A percentile compares a stretch with the other conserved stretches of the same genome.
Conservation (phyloP, 2,888 invertebrate species). For the Unio delphinus region DNA sequence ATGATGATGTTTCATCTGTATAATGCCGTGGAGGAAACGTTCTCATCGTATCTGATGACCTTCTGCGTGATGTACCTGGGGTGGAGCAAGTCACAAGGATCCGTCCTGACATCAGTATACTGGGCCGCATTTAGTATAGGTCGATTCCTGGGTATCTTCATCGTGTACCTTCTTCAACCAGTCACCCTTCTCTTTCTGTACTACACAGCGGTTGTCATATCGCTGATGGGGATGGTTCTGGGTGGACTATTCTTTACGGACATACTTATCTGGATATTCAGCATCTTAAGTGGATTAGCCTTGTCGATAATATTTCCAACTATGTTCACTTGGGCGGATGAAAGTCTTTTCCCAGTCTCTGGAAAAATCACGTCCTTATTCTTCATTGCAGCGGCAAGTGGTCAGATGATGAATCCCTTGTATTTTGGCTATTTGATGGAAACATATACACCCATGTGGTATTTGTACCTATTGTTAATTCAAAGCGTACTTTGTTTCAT, state of each 20-base stretch:
- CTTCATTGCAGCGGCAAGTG: conserved; percentile 29
- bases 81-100: conserved; percentile 23
- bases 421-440: conserved; percentile 42
- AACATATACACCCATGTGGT: conserved; percentile 31
- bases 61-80: conserved; percentile 23
- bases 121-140: conserved; percentile 29
- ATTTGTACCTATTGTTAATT: conserved; percentile 29
- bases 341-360: conserved; percentile 36
- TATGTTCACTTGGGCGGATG: conserved; percentile 45
- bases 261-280: conserved; percentile 33
- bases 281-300: conserved; percentile 33
- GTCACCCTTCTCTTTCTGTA: conserved; percentile 11
- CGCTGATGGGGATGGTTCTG: conserved; percentile 10
- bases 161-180: conserved; percentile 11
- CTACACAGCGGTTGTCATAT: conserved; percentile 1
- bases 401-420: conserved; percentile 39
- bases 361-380: conserved; percentile 39
- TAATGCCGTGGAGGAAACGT: conserved; percentile 44
- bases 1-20: conserved; percentile 29
- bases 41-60: conserved; percentile 28
- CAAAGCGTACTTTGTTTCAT: conserved; percentile 22
- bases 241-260: conserved; percentile 7
- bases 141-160: conserved; percentile 30
- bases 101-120: conserved; percentile 20
- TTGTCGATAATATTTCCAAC: conserved; percentile 43